A percentile compares a stretch with the other conserved stretches of the same genome.
Conservation (phyloP, 2,888 invertebrate species). For the Zonitis immaculata region DNA sequence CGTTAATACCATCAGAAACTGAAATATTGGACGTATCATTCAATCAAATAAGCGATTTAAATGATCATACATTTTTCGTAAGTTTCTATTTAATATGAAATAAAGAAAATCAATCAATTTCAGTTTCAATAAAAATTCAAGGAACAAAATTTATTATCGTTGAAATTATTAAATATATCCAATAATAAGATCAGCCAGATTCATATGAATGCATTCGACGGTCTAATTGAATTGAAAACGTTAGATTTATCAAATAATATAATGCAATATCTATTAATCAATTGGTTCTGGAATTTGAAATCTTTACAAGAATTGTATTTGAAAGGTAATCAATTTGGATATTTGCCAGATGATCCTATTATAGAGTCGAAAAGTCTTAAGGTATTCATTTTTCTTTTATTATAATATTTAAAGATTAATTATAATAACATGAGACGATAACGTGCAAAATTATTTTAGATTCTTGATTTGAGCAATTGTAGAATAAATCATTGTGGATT, state of each 20-base stretch:
- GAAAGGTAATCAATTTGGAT: slow-evolving; percentile 59
- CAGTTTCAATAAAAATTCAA: too few relatives aligned
- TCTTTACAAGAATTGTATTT: slow-evolving; percentile 55
- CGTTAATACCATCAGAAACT: slow-evolving; percentile 56
- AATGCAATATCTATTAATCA: slow-evolving; percentile 53
- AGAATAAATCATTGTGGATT: slow-evolving; percentile 55
- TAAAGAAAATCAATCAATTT: too few relatives aligned
- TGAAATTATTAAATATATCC: slow-evolving; percentile 53
- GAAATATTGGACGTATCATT: slow-evolving; percentile 59
- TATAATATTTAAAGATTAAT: too few relatives aligned
- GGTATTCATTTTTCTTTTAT: slow-evolving; percentile 45
- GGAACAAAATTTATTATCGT: slow-evolving; percentile 51
- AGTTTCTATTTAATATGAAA: too few relatives aligned
- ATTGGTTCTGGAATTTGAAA: slow-evolving; percentile 56
- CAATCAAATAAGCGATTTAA: slow-evolving; percentile 59
- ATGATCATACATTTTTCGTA: slow-evolving; percentile 60
- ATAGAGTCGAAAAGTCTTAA: slow-evolving; percentile 54
- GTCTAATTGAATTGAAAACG: slow-evolving; percentile 50
- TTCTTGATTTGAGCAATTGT: slow-evolving; percentile 57
- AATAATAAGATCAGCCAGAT: slow-evolving; percentile 61
- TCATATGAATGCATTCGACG: slow-evolving; percentile 57
- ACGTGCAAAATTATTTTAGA: too few relatives aligned
- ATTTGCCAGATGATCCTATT: slow-evolving; percentile 51
- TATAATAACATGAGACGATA: too few relatives aligned
- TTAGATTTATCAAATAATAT: slow-evolving; percentile 61